Base-by-base conservation (phyloP, 2,113 vertebrate species). In the Vulpes vulpes region DNA sequence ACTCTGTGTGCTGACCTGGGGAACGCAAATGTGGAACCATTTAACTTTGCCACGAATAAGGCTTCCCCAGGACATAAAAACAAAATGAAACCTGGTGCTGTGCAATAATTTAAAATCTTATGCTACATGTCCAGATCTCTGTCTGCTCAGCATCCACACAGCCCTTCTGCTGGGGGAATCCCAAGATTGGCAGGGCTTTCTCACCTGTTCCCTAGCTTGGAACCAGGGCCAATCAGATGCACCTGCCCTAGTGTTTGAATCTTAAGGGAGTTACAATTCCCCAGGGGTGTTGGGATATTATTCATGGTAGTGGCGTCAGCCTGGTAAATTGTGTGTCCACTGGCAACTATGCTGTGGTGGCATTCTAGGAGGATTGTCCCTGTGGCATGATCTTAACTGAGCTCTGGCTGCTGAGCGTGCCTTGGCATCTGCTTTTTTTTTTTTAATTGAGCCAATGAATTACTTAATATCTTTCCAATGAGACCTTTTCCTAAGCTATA, bases 401-500 rank as follows among this genome's bases (percentile, higher is more conserved):
- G 51, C 30, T 74, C 22, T 38, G 27, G 49, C 20, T 6, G 16
- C 88, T 4, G 5, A 88, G 7, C 20, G 11, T 71, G 49, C 55
- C 55, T 78, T 43, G 35, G 19, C 10, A 22, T 89, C 79, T 89
- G 25, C 7, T 25, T 25, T 17, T 74, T 27, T 57, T 32, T 53
- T 32, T 6, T 11, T 53, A 86, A 53, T 35, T 79, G n/a, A 91
- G 35, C 22, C 57, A 89, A 65, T 25, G 17, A 89, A 53, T 79
- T 91, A 91, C 20, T 27, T 35, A 32, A 20, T 22, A 38, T 51
- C 43, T 38, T 89, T 78, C 27, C 12, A 96, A 87, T 69, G 71
- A 51, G 79, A 92, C 32, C 23, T 79, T 82, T 59, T 57, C 35
- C 35, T 64, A 94, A 43, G 27, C 81, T 64, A 89, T 27, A 79